Evolutionary conservation across 2,113 vertebrate species (phyloP).

Genomic region (Rhadina sibilatrix): DNA sequence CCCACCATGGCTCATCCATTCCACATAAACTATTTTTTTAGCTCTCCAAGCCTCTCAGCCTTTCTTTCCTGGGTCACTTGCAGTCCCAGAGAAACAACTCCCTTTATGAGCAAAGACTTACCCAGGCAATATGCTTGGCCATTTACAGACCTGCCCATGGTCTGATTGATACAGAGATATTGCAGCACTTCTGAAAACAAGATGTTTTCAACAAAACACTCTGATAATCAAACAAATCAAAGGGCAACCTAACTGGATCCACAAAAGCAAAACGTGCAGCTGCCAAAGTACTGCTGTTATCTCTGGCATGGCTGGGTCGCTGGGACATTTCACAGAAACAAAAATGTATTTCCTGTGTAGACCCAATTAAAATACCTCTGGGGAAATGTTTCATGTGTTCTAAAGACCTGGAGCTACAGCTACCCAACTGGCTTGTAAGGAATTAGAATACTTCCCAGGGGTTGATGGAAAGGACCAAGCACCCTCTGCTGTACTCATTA

Average conservation of each 20-base stretch:
- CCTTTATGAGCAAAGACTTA: not conserved
- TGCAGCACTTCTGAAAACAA: not conserved
- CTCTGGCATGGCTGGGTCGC: constrained; percentile 59
- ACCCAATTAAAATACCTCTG: not conserved
- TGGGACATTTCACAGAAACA: constrained; percentile 51
- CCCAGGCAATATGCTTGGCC: not conserved
- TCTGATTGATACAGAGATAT: not conserved
- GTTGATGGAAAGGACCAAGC: not conserved
- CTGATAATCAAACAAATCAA: constrained; percentile 62
- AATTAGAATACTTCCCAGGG: not conserved
- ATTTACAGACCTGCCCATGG: not conserved
- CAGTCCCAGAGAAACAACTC: not conserved
- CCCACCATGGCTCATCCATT: accelerated
- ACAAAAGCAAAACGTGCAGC: not conserved
- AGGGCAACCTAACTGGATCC: constrained; percentile 32
- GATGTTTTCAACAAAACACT: constrained; percentile 36
- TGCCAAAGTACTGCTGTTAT: constrained; percentile 61
- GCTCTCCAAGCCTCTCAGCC: not conserved
- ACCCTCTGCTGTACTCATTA: not conserved
- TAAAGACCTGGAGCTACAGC: constrained; percentile 38
- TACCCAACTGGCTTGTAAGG: not conserved
- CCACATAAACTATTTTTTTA: not conserved
- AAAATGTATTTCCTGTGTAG: constrained; percentile 51
- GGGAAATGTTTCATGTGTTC: not conserved
- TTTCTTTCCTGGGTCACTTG: not conserved